Base-by-base conservation (phyloP, 2,888 invertebrate species). In the Acronicta psi region DNA sequence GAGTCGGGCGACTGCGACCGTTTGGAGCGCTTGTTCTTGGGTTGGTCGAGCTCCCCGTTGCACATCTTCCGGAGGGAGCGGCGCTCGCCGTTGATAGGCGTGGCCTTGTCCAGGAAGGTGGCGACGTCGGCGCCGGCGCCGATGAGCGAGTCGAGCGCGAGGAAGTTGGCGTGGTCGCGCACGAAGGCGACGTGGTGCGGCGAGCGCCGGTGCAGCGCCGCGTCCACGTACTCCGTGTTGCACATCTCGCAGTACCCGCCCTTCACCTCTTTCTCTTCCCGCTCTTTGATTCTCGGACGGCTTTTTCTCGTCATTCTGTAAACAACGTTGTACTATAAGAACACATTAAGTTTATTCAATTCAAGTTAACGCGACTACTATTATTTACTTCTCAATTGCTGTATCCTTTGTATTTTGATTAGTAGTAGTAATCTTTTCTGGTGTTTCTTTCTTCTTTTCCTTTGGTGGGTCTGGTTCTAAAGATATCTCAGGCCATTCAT, bases 171-270 rank as follows among this genome's bases (percentile, higher is more conserved):
- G 76, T 96, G 95, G 85, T 97, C 96, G 54, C 96, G 95, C 31
- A 96, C 96, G 86, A 97, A 96, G 69, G 96, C 95, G 54, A 96
- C 90, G 88, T 97, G 97, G 76, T 96, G 96, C 75, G 96, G 96
- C 29, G 96, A 96, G 69, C 96, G 96, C 17, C 97, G 91, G 82
- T 97, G 97, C 66, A 96, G 94, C 14, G 95, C 95, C 13, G 97
- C 92, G 80, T 96, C 96, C 59, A 94, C 95, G 87, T 97, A 97
- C 78, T 97, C 96, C 46, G 95, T 91, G 82, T 96, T 96, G 87
- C 97, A 97, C 87, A 97, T 96, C 90, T 97, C 97, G 91, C 97
- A 97, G 82, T 96, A 97, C 16, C 97, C 97, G 41, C 95, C 95
- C 58, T 89, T 90, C 36, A 79, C 79, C 63, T 92, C 93, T 63